A percentile compares a stretch with the other conserved stretches of the same genome.
Evolutionary conservation across 2,113 vertebrate genomes (phyloP).

Genomic region (Tiliqua scincoides): DNA sequence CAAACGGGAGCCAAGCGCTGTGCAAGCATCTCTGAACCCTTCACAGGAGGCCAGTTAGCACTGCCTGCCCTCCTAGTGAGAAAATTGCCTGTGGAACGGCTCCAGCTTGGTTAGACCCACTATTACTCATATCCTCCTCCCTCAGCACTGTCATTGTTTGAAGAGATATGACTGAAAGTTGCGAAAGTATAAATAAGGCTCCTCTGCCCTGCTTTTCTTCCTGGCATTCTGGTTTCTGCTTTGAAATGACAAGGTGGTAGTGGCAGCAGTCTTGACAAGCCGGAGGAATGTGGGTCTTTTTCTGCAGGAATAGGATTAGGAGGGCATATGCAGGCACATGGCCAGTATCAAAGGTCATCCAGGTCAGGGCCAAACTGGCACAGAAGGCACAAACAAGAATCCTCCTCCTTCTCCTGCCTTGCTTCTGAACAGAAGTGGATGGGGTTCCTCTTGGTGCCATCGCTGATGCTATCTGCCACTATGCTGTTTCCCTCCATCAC

Average conservation of each 20-base stretch:
- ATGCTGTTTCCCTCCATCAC: too few species aligned
- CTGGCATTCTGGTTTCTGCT: neutral
- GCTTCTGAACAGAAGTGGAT: too few species aligned
- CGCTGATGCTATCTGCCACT: too few species aligned
- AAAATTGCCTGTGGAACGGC: neutral
- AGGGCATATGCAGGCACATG: neutral
- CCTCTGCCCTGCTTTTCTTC: neutral
- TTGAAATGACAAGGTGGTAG: neutral
- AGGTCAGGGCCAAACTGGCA: too few species aligned
- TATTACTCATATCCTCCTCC: neutral
- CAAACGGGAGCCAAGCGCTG: neutral
- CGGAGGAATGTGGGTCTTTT: rapidly evolving
- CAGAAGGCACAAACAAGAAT: too few species aligned
- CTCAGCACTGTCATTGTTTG: neutral
- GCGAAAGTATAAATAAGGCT: neutral
- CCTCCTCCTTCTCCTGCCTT: too few species aligned
- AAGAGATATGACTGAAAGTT: rapidly evolving
- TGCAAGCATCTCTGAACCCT: neutral
- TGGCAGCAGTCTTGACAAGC: neutral
- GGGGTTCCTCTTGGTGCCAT: too few species aligned
- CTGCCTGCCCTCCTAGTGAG: rapidly evolving
- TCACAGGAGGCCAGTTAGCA: rapidly evolving
- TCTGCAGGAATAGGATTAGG: neutral
- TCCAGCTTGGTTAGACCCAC: neutral
- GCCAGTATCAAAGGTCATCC: too few species aligned